phyloP scores from a whole-genome alignment of 2,113 vertebrate genomes.

The Orthonyx spaldingii region DNA sequence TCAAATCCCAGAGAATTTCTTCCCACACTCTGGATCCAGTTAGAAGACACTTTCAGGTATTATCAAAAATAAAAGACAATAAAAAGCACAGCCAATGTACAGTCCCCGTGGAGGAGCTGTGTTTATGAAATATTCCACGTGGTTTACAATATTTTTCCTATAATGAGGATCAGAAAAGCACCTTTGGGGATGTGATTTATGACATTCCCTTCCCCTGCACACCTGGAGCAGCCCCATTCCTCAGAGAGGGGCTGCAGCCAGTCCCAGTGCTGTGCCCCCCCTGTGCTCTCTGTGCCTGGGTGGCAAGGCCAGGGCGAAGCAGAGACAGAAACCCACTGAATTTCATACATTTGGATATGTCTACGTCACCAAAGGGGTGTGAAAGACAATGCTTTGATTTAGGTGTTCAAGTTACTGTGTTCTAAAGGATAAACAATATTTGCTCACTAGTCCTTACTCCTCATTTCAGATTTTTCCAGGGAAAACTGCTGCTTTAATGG shows the following conservation, averaged over 20 bases:
- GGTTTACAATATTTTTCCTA: not conserved
- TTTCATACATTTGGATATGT: not conserved
- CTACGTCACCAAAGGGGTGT: rapidly evolving
- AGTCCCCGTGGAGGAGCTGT: not conserved
- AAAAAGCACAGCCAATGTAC: not conserved
- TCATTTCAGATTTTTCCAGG: not conserved
- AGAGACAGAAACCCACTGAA: not conserved
- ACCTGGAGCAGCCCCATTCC: not conserved
- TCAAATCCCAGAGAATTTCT: not conserved
- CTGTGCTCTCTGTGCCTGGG: rapidly evolving
- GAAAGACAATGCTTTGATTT: not conserved
- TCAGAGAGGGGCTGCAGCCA: not conserved
- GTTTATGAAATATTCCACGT: not conserved
- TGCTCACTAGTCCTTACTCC: not conserved
- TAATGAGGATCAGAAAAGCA: not conserved
- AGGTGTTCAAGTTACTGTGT: not conserved
- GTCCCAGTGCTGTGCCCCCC: not conserved
- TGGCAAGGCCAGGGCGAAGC: not conserved
- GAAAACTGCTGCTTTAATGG: conserved; percentile 8
- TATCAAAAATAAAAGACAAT: not conserved
- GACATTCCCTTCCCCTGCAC: not conserved
- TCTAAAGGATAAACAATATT: not conserved
- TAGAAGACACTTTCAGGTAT: not conserved
- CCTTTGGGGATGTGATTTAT: not conserved
- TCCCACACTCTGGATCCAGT: not conserved